Percentiles rank a stretch among this genome's conserved stretches.
Evolutionary conservation across 2,113 vertebrate species (phyloP).

Genomic region (Trichomycterus rosablanca): DNA sequence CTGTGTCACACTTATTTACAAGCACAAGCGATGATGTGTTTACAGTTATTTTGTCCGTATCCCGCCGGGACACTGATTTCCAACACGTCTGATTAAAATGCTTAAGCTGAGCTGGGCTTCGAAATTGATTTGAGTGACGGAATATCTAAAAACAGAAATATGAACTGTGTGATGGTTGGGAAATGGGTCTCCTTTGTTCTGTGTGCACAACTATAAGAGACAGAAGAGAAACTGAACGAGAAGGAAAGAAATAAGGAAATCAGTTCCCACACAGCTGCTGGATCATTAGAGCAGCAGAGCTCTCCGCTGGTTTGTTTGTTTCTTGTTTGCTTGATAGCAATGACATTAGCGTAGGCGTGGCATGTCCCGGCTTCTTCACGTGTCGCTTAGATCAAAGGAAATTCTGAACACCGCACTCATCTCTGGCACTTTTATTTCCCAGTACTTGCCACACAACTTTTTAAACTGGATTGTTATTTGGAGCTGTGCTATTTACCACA

Average conservation of each 20-base stretch:
- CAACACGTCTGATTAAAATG: slow-evolving; percentile 30
- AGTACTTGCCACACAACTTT: slow-evolving; percentile 12
- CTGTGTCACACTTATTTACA: slow-evolving; percentile 41
- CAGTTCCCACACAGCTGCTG: slow-evolving; percentile 23
- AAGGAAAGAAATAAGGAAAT: slow-evolving; percentile 5
- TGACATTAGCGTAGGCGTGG: slow-evolving; percentile 35
- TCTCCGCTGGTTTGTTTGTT: slow-evolving; percentile 24
- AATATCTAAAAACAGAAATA: slow-evolving; percentile 2
- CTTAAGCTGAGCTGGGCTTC: slow-evolving; percentile 16
- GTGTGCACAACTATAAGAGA: neutral
- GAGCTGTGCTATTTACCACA: slow-evolving; percentile 5
- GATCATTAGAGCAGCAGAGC: slow-evolving; percentile 5
- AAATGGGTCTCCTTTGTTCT: neutral
- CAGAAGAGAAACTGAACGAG: neutral
- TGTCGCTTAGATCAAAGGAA: slow-evolving; percentile 55
- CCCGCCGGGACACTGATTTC: slow-evolving; percentile 25
- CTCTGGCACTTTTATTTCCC: slow-evolving; percentile 30
- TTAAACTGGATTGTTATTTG: slow-evolving; percentile 51
- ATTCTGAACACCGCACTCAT: neutral
- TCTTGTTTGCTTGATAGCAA: slow-evolving; percentile 40
- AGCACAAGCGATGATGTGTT: slow-evolving; percentile 31
- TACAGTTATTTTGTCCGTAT: slow-evolving; percentile 24
- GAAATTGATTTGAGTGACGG: neutral
- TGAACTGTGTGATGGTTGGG: neutral
- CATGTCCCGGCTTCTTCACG: slow-evolving; percentile 45